Conservation (phyloP, 1,140 invertebrate species). For the Papilio aristodemus region DNA sequence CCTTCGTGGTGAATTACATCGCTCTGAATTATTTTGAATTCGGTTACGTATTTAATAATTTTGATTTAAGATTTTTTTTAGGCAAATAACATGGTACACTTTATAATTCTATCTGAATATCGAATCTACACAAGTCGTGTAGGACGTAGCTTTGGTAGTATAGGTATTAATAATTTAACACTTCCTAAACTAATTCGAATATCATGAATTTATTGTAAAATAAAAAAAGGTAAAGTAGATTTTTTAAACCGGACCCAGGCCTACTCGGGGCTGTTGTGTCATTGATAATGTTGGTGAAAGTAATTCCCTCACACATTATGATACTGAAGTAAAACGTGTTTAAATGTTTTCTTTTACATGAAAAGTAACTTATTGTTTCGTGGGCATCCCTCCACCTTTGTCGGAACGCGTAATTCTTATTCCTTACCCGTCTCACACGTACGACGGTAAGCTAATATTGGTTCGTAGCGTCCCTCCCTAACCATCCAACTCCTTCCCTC, state of each 20-base stretch:
- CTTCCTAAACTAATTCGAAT: too few species aligned
- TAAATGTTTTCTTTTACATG: constrained; percentile 9
- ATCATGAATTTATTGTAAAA: too few species aligned
- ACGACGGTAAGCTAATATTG: constrained; percentile 58
- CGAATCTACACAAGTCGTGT: too few species aligned
- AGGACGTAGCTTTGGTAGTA: too few species aligned
- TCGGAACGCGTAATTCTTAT: constrained; percentile 47
- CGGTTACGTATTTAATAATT: background rate
- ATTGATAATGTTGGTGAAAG: too few species aligned
- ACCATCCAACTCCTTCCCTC: constrained; percentile 37
- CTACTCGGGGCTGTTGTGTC: too few species aligned
- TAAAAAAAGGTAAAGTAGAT: background rate
- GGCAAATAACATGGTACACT: too few species aligned
- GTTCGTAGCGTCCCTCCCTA: constrained; percentile 42
- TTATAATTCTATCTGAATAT: too few species aligned
- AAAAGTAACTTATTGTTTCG: constrained; percentile 28
- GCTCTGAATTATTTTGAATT: constrained; percentile 1
- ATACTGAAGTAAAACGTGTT: background rate
- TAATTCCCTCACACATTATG: background rate
- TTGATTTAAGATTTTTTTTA: background rate
- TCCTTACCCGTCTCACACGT: constrained; percentile 46
- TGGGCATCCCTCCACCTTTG: constrained; percentile 21
- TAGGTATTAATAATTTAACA: too few species aligned
- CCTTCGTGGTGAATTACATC: constrained; percentile 14
- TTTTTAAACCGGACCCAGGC: too few species aligned